These are phyloP conservation scores for Euura saliciscinereae DNA, from an alignment of 1,140 invertebrate genomes.

Conservation along the genomic window DNA sequence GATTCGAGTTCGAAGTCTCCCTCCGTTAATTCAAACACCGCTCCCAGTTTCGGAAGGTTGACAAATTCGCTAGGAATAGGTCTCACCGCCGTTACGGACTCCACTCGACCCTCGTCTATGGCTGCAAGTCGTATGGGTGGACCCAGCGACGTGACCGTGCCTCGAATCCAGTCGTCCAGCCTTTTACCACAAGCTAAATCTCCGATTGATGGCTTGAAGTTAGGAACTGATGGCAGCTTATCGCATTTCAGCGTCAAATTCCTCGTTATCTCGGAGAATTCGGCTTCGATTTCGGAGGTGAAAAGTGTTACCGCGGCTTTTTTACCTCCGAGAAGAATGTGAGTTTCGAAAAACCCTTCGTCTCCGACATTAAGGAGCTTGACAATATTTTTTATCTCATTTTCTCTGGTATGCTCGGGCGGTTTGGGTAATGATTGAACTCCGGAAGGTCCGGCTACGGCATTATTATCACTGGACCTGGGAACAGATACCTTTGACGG, in stretches of 20 bases:
- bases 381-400: neutral
- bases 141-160: constrained; percentile 31
- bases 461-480: neutral
- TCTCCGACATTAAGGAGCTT: neutral
- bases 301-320: neutral
- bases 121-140: constrained; percentile 31
- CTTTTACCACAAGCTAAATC: constrained; percentile 37
- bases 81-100: constrained; percentile 15
- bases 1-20: neutral
- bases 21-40: constrained; percentile 27
- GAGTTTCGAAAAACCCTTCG: neutral
- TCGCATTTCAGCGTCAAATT: neutral
- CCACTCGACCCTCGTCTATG: constrained; percentile 40
- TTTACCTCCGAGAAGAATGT: neutral
- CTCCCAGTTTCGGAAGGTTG: constrained; percentile 28
- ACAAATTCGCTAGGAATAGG: constrained; percentile 26
- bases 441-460: neutral
- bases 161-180: constrained; percentile 41
- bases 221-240: neutral
- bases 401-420: neutral
- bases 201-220: constrained; percentile 35
- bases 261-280: neutral
- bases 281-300: neutral
- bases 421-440: neutral
- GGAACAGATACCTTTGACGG: neutral